Evolutionary conservation across 2,113 vertebrate genomes (phyloP), one percentile per base, ranked within the genome.

Genomic region (Conger conger): DNA sequence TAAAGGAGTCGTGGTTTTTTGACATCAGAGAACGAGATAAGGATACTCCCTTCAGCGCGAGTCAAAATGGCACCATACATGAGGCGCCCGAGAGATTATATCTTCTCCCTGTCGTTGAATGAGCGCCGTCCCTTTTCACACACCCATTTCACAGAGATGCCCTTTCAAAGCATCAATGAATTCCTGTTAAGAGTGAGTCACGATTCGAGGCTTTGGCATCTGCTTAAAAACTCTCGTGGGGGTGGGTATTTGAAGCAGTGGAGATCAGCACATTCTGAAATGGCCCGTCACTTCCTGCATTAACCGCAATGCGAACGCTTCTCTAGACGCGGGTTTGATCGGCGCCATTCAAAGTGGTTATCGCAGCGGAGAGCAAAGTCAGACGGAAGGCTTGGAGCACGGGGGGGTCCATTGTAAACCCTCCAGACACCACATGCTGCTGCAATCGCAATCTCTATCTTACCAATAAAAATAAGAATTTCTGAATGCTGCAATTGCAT

Each of bases 181-280:
- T 68, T 63, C 54, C 53, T 86, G 45, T 88, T 23, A 42, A 35
- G 33, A 87, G 33, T 23, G 85, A 78, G 82, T 82, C 82, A 60
- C 60, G 82, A 33, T 18, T 23, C 30, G 57, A 80, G 1, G 57
- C 68, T 82, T 35, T 81, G 42, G 86, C 50, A 81, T 73, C 85
- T 89, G 84, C 36, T 89, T 80, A 87, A 88, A 82, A 90, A 89
- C 90, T 91, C 54, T 16, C 13, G 54, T 57, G 54, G 53, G 53
- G 53, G 53, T 86, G 78, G 86, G 88, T 88, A 42, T 90, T 90
- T 91, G 73, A 88, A 90, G 89, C 81, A 86, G 88, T 86, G 7
- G 88, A 90, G 90, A 93, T 94, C 93, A 94, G 93, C 91, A 92
- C 89, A 91, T 94, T 93, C 93, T 91, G 85, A 87, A 91, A 93